Conservation (phyloP, 2,113 vertebrate species). For the Chaetodon auriga region DNA sequence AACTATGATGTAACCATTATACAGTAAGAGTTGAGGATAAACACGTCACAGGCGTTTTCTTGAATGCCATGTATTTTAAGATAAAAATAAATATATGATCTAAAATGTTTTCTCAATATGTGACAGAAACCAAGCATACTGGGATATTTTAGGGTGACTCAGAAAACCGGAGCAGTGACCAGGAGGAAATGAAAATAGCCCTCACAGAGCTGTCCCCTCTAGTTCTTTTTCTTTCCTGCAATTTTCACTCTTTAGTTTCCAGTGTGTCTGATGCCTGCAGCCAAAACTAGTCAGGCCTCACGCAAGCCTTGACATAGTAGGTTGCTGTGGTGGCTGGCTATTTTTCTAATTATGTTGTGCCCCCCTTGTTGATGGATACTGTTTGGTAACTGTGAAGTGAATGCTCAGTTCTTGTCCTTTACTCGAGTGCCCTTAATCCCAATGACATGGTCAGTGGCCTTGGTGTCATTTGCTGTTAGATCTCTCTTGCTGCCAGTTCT, state of each 20-base stretch:
- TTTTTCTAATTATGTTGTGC: slow-evolving; percentile 68
- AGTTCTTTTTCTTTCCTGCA: slow-evolving; percentile 51
- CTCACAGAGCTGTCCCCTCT: slow-evolving; percentile 30
- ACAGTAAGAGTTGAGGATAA: not conserved
- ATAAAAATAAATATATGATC: not conserved
- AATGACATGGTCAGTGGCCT: slow-evolving; percentile 45
- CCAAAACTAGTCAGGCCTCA: slow-evolving; percentile 51
- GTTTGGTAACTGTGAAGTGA: slow-evolving; percentile 58
- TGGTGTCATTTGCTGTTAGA: slow-evolving; percentile 49
- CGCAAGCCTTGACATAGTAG: slow-evolving; percentile 60
- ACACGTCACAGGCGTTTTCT: not conserved
- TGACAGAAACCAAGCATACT: not conserved
- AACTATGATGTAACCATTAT: not conserved
- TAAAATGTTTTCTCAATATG: not conserved
- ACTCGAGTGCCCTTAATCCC: slow-evolving; percentile 21
- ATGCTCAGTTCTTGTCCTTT: slow-evolving; percentile 34
- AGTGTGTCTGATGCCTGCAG: slow-evolving; percentile 58
- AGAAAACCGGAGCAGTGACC: slow-evolving; percentile 11
- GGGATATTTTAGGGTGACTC: slow-evolving; percentile 17
- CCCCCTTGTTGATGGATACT: slow-evolving; percentile 37
- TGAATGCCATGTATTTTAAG: not conserved
- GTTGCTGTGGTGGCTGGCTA: slow-evolving; percentile 63
- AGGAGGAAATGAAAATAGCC: slow-evolving; percentile 43
- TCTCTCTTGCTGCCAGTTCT: slow-evolving; percentile 5
- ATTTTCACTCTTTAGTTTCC: slow-evolving; percentile 68